A percentile compares a stretch with the other conserved stretches of the same genome.
Conservation (phyloP, 1,140 invertebrate genomes). For the Drosophila azteca region DNA sequence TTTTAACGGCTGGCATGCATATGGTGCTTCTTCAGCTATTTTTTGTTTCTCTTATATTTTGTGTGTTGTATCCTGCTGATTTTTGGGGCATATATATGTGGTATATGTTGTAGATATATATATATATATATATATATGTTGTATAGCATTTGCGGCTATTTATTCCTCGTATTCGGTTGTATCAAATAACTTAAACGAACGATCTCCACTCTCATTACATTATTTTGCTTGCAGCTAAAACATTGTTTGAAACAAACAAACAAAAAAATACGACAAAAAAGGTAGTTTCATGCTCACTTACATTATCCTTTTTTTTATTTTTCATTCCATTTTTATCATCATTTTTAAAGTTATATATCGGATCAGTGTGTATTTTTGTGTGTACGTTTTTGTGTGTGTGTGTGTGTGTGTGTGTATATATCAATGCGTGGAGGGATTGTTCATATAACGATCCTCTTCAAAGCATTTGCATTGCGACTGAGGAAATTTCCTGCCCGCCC, state of each 20-base stretch:
- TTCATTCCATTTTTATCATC: slow-evolving; percentile 45
- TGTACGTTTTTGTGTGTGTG: slow-evolving; percentile 5
- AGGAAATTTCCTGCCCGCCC: slow-evolving; percentile 35
- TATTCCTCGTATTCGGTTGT: slow-evolving; percentile 53
- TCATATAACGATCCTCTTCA: slow-evolving; percentile 34
- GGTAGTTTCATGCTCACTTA: slow-evolving; percentile 64
- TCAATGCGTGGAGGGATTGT: slow-evolving; percentile 26
- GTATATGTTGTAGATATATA: slow-evolving; percentile 35
- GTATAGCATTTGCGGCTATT: slow-evolving; percentile 32
- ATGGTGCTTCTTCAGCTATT: slow-evolving; percentile 48
- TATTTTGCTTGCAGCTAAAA: slow-evolving; percentile 81
- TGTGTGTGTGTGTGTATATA: slow-evolving; percentile 24
- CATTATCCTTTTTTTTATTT: slow-evolving; percentile 59
- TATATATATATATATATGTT: slow-evolving; percentile 29
- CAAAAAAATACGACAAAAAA: slow-evolving; percentile 63
- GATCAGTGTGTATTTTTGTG: slow-evolving; percentile 31
- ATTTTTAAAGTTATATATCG: slow-evolving; percentile 39
- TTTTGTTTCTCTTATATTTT: slow-evolving; percentile 28
- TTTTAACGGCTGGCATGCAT: slow-evolving; percentile 55
- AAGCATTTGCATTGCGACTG: slow-evolving; percentile 46
- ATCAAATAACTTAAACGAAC: slow-evolving; percentile 72
- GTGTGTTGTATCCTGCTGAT: slow-evolving; percentile 45
- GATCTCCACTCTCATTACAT: slow-evolving; percentile 60
- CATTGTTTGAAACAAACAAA: slow-evolving; percentile 71
- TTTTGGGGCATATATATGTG: slow-evolving; percentile 13